Base-by-base conservation (phyloP, 1,140 invertebrate species). In the Triops longicaudatus region DNA sequence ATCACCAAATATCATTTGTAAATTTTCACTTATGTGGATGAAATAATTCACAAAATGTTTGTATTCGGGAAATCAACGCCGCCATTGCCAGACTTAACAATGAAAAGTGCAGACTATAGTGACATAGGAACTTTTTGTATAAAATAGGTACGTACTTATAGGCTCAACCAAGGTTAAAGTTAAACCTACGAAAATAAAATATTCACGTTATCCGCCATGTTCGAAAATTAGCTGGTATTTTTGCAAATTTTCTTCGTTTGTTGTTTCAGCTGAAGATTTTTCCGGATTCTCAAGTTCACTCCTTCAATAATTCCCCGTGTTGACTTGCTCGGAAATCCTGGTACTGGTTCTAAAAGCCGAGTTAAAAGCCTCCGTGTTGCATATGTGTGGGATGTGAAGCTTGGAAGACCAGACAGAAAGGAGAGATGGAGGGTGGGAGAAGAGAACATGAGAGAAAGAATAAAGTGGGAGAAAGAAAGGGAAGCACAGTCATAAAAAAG, bases 381-480 rank as follows among this genome's bases (percentile, higher is more conserved):
- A 37, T 37, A 37, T 37, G 31, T 37, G 31, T 37, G 31, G 31
- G 31, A 75, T 43, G 42, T 26, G 28, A 12, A 41, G 5, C n/a
- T 28, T 73, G 26, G 11, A 14, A 37, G 28, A 74, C n/a, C 11
- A 41, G 31, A 37, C n/a, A 74, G 73, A 37, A 12, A 14, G 42
- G 41, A 28, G 26, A 44, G 50, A 63, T 10, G 50, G 43, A 75
- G 41, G 44, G 42, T n/a, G 42, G 26, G 74, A 75, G 42, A 75
- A 75, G 42, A 14, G n/a, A 75, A 63, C 37, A 28, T 27, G 17
- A 50, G 26, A 42, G 42, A 28, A 31, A 43, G 31, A 74, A 74
- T 27, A 10, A n/a, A 28, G 3, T 37, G 73, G 44, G 7, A 17
- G 83, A 85, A 50, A 79, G 81, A 76, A 79, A 10, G 41, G 37